Evolutionary conservation across 2,888 invertebrate genomes (phyloP).

Genomic region (Phyllotreta cruciferae): DNA sequence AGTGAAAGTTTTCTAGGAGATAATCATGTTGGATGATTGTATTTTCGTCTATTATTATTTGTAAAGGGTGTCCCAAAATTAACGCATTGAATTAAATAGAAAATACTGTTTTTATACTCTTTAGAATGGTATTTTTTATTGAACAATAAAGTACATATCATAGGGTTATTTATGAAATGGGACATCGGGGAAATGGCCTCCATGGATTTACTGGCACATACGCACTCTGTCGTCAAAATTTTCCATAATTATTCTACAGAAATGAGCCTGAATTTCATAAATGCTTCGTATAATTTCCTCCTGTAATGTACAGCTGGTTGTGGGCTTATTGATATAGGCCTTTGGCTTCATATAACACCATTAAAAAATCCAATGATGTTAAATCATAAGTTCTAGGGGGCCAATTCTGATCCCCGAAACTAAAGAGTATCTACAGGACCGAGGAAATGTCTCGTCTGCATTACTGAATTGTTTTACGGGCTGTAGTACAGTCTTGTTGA

Average conservation of each 20-base stretch:
- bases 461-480: not conserved
- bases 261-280: constrained; percentile 9
- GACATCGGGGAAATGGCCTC: constrained; percentile 7
- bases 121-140: not conserved
- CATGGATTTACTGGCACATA: not conserved
- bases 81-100: not conserved
- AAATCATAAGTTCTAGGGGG: not conserved
- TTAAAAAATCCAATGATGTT: constrained; percentile 4
- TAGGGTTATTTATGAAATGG: constrained; percentile 3
- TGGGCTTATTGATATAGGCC: not conserved
- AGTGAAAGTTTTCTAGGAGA: too few relatives aligned
- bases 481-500: not conserved
- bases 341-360: not conserved
- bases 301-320: constrained; percentile 4
- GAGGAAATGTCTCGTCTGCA: not conserved
- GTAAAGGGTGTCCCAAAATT: not conserved
- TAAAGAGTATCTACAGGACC: not conserved
- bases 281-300: constrained; percentile 5
- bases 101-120: too few relatives aligned
- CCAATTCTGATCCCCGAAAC: not conserved
- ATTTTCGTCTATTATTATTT: not conserved
- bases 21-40: too few relatives aligned
- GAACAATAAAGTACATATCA: constrained; percentile 13
- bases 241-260: constrained; percentile 5
- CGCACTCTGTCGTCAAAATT: constrained; percentile 3